A percentile compares a stretch with the other conserved stretches of the same genome.
These are phyloP conservation scores for Sabellastarte sp. DNA, from an alignment of 2,888 invertebrate genomes.

Conservation along the genomic window DNA sequence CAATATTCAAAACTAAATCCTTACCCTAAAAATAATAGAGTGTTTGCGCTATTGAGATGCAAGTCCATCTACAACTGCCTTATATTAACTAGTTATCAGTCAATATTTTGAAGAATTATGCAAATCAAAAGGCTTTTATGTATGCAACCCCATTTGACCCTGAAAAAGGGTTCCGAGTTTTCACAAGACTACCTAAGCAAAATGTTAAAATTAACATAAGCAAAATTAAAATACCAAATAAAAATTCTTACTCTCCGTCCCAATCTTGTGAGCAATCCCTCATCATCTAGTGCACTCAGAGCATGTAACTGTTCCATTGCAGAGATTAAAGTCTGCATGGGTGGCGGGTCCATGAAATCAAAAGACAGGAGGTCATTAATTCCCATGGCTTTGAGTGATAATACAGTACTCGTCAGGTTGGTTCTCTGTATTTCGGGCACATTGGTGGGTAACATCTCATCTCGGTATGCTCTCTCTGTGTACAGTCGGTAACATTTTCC, in stretches of 20 bases:
- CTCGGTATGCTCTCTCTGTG: slow-evolving; percentile 92
- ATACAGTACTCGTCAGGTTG: slow-evolving; percentile 91
- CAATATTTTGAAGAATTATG: too few species aligned
- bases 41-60: too few species aligned
- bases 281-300: slow-evolving; percentile 89
- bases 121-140: too few species aligned
- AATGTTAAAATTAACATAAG: too few species aligned
- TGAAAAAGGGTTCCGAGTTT: too few species aligned
- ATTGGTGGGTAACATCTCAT: slow-evolving; percentile 81
- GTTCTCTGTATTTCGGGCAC: slow-evolving; percentile 99
- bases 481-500: slow-evolving; percentile 96
- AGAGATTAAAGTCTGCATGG: slow-evolving; percentile 95
- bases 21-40: too few species aligned
- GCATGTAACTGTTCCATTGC: slow-evolving; percentile 96
- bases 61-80: too few species aligned
- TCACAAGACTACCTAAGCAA: too few species aligned
- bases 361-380: slow-evolving; percentile 97
- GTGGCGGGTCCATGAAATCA: slow-evolving; percentile 99
- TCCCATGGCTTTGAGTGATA: slow-evolving; percentile 98
- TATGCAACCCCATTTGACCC: too few species aligned
- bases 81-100: too few species aligned
- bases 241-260: slow-evolving; percentile 66
- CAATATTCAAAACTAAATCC: too few species aligned
- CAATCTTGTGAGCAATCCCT: slow-evolving; percentile 64
- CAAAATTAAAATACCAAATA: too few species aligned